Evolutionary conservation across 1,140 invertebrate genomes (phyloP).

Genomic region (Halyomorpha halys): DNA sequence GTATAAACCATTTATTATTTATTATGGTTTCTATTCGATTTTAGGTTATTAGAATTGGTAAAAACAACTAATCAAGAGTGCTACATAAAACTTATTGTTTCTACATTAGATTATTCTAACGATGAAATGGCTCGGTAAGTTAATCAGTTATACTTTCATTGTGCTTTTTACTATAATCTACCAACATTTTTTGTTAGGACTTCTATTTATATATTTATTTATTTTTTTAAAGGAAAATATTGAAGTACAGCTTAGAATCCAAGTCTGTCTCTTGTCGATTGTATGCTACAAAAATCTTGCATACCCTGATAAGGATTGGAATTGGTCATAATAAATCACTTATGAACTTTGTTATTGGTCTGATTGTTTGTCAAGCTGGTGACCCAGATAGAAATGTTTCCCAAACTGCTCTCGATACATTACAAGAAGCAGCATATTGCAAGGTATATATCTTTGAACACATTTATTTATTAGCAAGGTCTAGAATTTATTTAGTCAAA

Average conservation of each 20-base stretch:
- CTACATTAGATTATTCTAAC: constrained; percentile 73
- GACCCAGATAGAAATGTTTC: constrained; percentile 67
- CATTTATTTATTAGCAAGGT: too few species aligned
- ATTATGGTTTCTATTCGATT: constrained; percentile 41
- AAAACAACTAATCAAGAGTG: constrained; percentile 76
- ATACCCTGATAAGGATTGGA: constrained; percentile 67
- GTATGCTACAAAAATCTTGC: constrained; percentile 82
- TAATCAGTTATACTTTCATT: not conserved
- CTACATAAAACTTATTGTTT: constrained; percentile 85
- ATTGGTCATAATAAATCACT: constrained; percentile 38
- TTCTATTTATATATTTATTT: not conserved
- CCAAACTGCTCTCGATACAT: constrained; percentile 61
- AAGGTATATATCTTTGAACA: constrained; percentile 42
- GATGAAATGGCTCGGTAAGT: constrained; percentile 56
- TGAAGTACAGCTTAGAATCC: constrained; percentile 55
- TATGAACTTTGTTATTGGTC: constrained; percentile 67
- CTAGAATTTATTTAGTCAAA: too few species aligned
- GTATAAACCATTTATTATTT: too few species aligned
- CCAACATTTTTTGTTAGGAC: too few species aligned
- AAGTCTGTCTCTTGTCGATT: constrained; percentile 63
- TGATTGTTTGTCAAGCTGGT: constrained; percentile 68
- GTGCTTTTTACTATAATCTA: not conserved
- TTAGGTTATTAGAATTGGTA: constrained; percentile 61
- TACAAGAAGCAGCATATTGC: constrained; percentile 88
- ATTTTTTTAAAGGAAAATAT: constrained; percentile 42